Percentiles rank a stretch among this genome's conserved stretches.
phyloP scores from a whole-genome alignment of 2,888 invertebrate genomes.

The Scelioninae gen. 2 region DNA sequence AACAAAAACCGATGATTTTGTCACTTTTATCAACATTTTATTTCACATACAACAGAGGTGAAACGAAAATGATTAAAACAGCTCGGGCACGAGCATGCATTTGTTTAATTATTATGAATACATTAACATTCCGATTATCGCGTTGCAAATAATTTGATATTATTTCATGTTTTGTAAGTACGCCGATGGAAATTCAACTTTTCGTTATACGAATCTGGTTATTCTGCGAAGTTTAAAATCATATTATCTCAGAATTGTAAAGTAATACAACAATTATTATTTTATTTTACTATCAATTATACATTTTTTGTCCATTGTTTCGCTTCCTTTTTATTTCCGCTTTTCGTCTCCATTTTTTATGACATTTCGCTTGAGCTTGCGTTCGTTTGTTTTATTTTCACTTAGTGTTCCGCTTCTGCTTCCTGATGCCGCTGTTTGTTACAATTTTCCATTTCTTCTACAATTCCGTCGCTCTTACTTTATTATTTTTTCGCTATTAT shows the following conservation, averaged over 20 bases:
- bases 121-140: conserved; percentile 3
- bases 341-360: conserved; percentile 25
- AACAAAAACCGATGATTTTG: too few relatives aligned
- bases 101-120: conserved; percentile 4
- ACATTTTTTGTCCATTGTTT: neutral
- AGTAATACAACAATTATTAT: neutral
- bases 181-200: conserved; percentile 2
- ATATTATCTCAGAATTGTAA: neutral
- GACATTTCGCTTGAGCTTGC: conserved; percentile 6
- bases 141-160: conserved; percentile 12
- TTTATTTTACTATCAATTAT: conserved; percentile 24
- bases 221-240: neutral
- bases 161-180: neutral
- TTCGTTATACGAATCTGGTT: neutral
- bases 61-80: neutral
- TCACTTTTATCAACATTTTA: neutral
- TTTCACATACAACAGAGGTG: neutral
- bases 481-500: conserved; percentile 36
- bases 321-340: conserved; percentile 19
- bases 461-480: conserved; percentile 29
- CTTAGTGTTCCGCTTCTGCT: conserved; percentile 17
- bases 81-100: neutral
- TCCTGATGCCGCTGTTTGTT: conserved; percentile 18
- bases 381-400: conserved; percentile 38
- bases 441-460: conserved; percentile 44